Percentiles rank a stretch among this genome's conserved stretches.
Evolutionary conservation across 1,140 invertebrate genomes (phyloP).

Genomic region (Calosoma granatense): DNA sequence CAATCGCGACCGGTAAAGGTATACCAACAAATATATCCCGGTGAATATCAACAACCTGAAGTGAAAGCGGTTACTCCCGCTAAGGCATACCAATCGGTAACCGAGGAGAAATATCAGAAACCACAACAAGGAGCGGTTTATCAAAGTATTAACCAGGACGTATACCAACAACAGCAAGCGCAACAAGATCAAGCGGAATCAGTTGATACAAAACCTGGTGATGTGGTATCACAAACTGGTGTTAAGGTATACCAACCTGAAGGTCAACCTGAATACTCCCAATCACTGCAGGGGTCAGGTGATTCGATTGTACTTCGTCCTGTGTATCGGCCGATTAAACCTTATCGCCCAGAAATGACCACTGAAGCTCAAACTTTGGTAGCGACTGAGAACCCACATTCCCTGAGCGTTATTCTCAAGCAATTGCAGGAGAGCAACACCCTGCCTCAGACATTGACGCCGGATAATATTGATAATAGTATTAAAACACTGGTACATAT

Average conservation of each 20-base stretch:
- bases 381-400: slow-evolving; percentile 25
- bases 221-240: too few species aligned
- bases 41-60: too few species aligned
- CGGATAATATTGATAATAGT: slow-evolving; percentile 65
- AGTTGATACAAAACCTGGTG: not conserved
- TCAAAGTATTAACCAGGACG: too few species aligned
- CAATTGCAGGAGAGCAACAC: slow-evolving; percentile 61
- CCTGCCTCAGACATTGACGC: slow-evolving; percentile 59
- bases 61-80: not conserved
- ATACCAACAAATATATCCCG: too few species aligned
- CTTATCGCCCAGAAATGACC: slow-evolving; percentile 10
- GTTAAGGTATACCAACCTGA: too few species aligned
- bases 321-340: not conserved
- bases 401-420: slow-evolving; percentile 42
- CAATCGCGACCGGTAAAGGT: too few species aligned
- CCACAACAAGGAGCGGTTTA: too few species aligned
- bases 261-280: too few species aligned
- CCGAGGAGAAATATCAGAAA: too few species aligned
- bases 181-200: not conserved
- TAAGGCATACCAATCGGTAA: too few species aligned
- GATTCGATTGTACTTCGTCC: not conserved
- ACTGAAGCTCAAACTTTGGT: slow-evolving; percentile 23
- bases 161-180: too few species aligned
- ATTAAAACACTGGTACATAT: slow-evolving; percentile 65
- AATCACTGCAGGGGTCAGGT: too few species aligned